Evolutionary conservation across 2,888 invertebrate genomes (phyloP), one percentile per base, ranked within the genome.

Genomic region (Abrostola tripartita): DNA sequence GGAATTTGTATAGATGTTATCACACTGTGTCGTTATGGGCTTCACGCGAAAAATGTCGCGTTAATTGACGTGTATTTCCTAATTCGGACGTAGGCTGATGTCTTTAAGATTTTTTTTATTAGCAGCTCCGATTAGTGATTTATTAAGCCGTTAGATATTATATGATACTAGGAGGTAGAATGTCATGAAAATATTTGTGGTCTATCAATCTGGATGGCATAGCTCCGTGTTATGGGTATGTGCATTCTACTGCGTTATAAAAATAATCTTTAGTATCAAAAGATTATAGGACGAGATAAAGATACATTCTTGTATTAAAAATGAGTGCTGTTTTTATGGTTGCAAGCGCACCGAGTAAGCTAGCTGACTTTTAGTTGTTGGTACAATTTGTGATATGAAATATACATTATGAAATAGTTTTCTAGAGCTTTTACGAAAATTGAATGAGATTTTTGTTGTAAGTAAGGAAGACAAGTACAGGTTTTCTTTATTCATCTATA

Each of bases 81-180:
- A 70, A 58, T 54, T 41, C n/a, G 52, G 53, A 35, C 35, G 5
- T 56, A 52, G 37, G 52, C 54, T 52, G 62, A 59, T 53, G 69
- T 58, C 53, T 63, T 38, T 35, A 12, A 52, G 37, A n/a, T 67
- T 68, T 79, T 71, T 76, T 69, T 59, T 58, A 35, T 55, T 61
- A 37, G 53, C 53, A 55, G 44, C 52, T 65, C 14, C 47, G 53
- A 60, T 75, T 14, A 49, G 57, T 76, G 71, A 79, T 79, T 76
- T 79, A 79, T 79, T 79, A 79, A 79, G 79, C 78, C 76, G 79
- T 79, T 79, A 79, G 69, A 64, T 74, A 71, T 74, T 66, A 69
- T 65, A 73, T 79, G 78, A 79, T 78, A 79, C 63, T 52, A 61
- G 57, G 42, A 66, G 63, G 42, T 62, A 74, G 76, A 68, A 79